Percentiles rank a stretch among this genome's conserved stretches.
phyloP scores from a whole-genome alignment of 2,888 invertebrate genomes.

The Lasiommata megera region DNA sequence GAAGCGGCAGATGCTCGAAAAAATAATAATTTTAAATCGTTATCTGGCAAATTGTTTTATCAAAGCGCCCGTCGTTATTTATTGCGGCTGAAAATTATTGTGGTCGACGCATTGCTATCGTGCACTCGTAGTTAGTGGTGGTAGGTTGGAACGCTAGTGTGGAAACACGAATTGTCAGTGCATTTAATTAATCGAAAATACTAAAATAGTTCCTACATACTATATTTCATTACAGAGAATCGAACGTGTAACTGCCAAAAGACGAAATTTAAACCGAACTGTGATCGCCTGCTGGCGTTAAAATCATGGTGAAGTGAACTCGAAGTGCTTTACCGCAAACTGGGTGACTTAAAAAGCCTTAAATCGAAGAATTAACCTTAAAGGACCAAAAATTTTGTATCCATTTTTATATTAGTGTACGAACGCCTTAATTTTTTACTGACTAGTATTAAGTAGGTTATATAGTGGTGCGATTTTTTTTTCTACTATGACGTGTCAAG shows the following conservation, averaged over 20 bases:
- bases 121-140: not conserved
- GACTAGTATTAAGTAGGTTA: conserved; percentile 44
- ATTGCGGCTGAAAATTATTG: conserved; percentile 8
- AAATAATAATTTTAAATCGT: conserved; percentile 23
- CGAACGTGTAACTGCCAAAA: conserved; percentile 29
- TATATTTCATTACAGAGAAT: conserved; percentile 9
- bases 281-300: conserved; percentile 75
- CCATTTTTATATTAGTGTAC: conserved; percentile 57
- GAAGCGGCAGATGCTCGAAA: conserved; percentile 27
- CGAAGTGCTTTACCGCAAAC: conserved; percentile 68
- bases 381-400: conserved; percentile 71
- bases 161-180: conserved; percentile 13
- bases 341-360: conserved; percentile 63
- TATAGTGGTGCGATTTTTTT: conserved; percentile 37
- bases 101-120: conserved; percentile 5
- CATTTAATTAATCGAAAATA: not conserved
- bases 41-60: conserved; percentile 25
- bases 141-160: not conserved
- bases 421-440: conserved; percentile 70
- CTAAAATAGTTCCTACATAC: no score
- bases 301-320: conserved; percentile 47
- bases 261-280: conserved; percentile 42
- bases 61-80: conserved; percentile 18
- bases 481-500: conserved; percentile 29
- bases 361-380: conserved; percentile 57